Evolutionary conservation across 2,888 invertebrate genomes (phyloP).

Genomic region (Eupithecia inturbata): DNA sequence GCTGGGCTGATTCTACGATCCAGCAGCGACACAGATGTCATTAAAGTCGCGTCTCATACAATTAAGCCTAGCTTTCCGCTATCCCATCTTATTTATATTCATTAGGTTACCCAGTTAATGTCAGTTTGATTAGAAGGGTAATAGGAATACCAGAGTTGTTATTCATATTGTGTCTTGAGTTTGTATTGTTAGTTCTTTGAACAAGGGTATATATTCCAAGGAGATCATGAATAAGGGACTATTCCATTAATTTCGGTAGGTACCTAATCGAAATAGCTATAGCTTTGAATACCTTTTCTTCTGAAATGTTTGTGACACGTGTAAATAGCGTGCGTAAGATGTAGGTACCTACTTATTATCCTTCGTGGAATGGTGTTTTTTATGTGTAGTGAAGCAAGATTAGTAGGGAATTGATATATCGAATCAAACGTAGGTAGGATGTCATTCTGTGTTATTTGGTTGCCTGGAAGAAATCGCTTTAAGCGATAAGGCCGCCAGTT

Average conservation of each 20-base stretch:
- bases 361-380: too few species aligned
- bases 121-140: constrained; percentile 56
- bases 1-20: too few species aligned
- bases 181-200: constrained; percentile 16
- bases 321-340: neutral
- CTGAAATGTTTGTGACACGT: neutral
- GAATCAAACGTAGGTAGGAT: too few species aligned
- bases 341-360: too few species aligned
- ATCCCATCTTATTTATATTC: constrained; percentile 62
- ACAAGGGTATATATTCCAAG: constrained; percentile 19
- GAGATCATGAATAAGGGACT: constrained; percentile 19
- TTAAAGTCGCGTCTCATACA: neutral
- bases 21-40: too few species aligned
- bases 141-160: constrained; percentile 28
- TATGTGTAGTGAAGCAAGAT: too few species aligned
- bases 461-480: too few species aligned
- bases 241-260: neutral
- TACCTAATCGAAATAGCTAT: neutral
- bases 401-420: too few species aligned
- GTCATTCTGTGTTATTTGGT: too few species aligned
- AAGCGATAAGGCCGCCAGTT: too few species aligned
- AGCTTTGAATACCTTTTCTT: neutral
- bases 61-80: neutral
- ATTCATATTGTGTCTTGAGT: constrained; percentile 24
- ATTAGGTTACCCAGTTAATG: constrained; percentile 59